phyloP scores from a whole-genome alignment of 2,797 vertebrate genomes.

The Poeciliopsis infans region DNA sequence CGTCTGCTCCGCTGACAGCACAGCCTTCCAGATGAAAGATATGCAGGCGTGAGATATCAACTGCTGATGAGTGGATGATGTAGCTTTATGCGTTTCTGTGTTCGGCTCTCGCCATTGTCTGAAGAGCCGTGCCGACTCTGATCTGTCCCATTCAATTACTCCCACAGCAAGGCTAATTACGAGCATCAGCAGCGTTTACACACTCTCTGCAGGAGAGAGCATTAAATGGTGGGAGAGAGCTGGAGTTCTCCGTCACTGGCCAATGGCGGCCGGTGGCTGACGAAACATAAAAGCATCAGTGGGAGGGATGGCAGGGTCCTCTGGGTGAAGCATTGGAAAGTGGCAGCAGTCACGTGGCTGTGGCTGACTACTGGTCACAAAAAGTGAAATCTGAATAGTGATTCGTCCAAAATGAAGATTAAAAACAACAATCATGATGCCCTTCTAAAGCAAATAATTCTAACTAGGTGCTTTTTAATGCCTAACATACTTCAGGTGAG shows the following conservation, averaged over 20 bases:
- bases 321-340: constrained; percentile 17
- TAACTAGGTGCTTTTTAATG: background rate
- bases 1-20: constrained; percentile 3
- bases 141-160: constrained; percentile 65
- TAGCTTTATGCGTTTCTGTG: constrained; percentile 16
- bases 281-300: constrained; percentile 24
- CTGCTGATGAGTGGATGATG: constrained; percentile 27
- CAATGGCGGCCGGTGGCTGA: constrained; percentile 36
- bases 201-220: constrained; percentile 56
- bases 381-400: background rate
- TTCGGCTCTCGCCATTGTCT: constrained; percentile 41
- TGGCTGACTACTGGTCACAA: background rate
- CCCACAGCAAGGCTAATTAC: constrained; percentile 57
- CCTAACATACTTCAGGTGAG: background rate
- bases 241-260: constrained; percentile 15
- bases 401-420: background rate
- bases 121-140: constrained; percentile 34
- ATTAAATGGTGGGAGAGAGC: constrained; percentile 35
- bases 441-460: background rate
- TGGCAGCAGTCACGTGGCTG: constrained; percentile 10
- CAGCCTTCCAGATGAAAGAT: constrained; percentile 9
- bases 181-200: constrained; percentile 59
- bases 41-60: constrained; percentile 20
- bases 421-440: background rate
- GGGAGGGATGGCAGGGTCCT: constrained; percentile 4